Evolutionary conservation across 2,113 vertebrate species (phyloP).

Genomic region (Pungitius pungitius): DNA sequence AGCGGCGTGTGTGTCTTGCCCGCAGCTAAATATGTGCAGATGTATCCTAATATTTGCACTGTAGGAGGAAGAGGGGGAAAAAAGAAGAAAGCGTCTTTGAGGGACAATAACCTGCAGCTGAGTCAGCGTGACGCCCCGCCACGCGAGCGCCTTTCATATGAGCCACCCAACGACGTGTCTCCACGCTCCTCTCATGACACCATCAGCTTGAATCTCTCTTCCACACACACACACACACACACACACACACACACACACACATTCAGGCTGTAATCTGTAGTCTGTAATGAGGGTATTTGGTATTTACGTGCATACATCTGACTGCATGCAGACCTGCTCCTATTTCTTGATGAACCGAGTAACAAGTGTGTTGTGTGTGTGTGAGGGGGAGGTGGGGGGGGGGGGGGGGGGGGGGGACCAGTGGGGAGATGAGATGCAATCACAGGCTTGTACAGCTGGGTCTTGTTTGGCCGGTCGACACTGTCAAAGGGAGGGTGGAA

Average conservation of each 20-base stretch:
- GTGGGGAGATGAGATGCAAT: constrained; percentile 69
- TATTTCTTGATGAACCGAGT: constrained; percentile 22
- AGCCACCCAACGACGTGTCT: constrained; percentile 52
- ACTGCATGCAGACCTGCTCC: background rate
- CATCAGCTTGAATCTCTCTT: background rate
- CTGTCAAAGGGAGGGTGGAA: constrained; percentile 33
- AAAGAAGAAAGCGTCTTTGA: constrained; percentile 70
- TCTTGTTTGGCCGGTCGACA: constrained; percentile 65
- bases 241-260: too few species aligned
- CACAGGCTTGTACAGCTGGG: constrained; percentile 73
- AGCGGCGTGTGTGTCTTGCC: background rate
- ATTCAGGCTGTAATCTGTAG: too few species aligned
- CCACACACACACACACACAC: background rate
- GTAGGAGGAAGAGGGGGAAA: constrained; percentile 20
- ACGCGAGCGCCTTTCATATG: constrained; percentile 64
- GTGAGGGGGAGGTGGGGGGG: too few species aligned
- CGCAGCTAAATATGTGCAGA: constrained; percentile 81
- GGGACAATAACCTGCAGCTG: constrained; percentile 83
- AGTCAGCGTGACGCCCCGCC: constrained; percentile 78
- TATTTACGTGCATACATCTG: constrained; percentile 11
- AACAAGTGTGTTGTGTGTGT: constrained; percentile 13
- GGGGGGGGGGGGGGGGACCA: constrained; percentile 21
- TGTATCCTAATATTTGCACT: constrained; percentile 84
- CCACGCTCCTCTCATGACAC: background rate
- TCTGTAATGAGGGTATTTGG: constrained; percentile 10